phyloP scores from a whole-genome alignment of 2,888 invertebrate genomes.

The Drymonia ruficornis region DNA sequence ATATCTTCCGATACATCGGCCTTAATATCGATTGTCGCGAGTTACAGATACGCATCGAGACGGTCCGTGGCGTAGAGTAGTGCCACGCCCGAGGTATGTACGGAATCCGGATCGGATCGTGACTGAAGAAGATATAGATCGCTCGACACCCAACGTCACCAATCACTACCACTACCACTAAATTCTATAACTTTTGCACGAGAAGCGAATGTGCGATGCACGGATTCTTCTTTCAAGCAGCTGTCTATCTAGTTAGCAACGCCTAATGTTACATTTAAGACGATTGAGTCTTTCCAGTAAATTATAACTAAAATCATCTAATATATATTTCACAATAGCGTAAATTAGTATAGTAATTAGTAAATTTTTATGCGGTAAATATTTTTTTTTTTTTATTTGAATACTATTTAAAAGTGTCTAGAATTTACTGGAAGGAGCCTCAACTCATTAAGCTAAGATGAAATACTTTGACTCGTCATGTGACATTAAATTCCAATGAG shows the following conservation, averaged over 20 bases:
- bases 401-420: conserved; percentile 36
- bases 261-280: conserved; percentile 81
- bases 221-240: conserved; percentile 83
- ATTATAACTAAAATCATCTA: conserved; percentile 13
- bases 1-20: conserved; percentile 68
- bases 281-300: conserved; percentile 69
- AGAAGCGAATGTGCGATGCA: conserved; percentile 84
- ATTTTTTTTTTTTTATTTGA: not conserved
- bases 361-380: not conserved
- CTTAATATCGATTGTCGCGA: conserved; percentile 45
- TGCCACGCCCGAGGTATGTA: conserved; percentile 57
- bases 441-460: conserved; percentile 75
- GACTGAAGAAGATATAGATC: conserved; percentile 77
- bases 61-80: conserved; percentile 45
- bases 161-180: conserved; percentile 76
- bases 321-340: not conserved
- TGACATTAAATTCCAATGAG: conserved; percentile 79
- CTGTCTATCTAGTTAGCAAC: conserved; percentile 82
- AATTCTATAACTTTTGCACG: conserved; percentile 80
- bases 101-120: conserved; percentile 42
- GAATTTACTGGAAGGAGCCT: conserved; percentile 73
- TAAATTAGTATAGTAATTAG: too few species aligned
- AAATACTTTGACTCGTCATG: conserved; percentile 65
- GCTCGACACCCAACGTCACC: conserved; percentile 73
- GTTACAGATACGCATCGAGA: conserved; percentile 49